Base-by-base conservation (phyloP, 2,113 vertebrate genomes). In the Lanius collurio region DNA sequence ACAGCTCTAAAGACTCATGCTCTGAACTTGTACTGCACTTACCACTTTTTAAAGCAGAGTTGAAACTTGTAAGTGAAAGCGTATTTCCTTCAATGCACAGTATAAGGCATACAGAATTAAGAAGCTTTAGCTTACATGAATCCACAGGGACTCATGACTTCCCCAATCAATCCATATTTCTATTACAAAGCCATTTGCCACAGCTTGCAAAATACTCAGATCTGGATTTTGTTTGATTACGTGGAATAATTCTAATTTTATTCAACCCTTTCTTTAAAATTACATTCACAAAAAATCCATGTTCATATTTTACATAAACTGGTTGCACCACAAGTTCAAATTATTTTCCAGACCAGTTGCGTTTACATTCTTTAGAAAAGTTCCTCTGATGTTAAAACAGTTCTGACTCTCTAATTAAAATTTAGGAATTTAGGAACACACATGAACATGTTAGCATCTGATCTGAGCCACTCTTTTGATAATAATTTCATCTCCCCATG, bases 371-470 rank as follows among this genome's bases (percentile, higher is more conserved):
- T 95, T 88, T 75, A 77, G 65, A 60, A 75, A 84, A 87, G 63
- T 70, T 80, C 52, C 52, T 69, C 57, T 64, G 80, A 81, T 37
- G 20, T 76, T 86, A 69, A 94, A 84, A 71, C 91, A 85, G 49
- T 23, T 86, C 55, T 95, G 76, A 23, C 23, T 87, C 59, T 89
- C 87, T 83, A 44, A 93, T 52, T 87, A 84, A 63, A 70, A 86
- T 71, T 74, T 20, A 44, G 65, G 46, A 84, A 90, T 63, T 90
- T 77, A 89, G 35, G 70, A 90, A 37, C 21, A 5, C 8, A 41
- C 5, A 46, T 2, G 6, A 26, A 71, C n/a, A 11, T 13, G 59
- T n/a, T 2, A 1, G 0, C n/a, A 44, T 77, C 27, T 41, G 27
- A 74, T 50, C 47, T 57, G 13, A 84, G 68, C 17, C 20, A 46